These are phyloP conservation scores for Chaenocephalus aceratus DNA, from an alignment of 2,113 vertebrate genomes.

Conservation along the genomic window DNA sequence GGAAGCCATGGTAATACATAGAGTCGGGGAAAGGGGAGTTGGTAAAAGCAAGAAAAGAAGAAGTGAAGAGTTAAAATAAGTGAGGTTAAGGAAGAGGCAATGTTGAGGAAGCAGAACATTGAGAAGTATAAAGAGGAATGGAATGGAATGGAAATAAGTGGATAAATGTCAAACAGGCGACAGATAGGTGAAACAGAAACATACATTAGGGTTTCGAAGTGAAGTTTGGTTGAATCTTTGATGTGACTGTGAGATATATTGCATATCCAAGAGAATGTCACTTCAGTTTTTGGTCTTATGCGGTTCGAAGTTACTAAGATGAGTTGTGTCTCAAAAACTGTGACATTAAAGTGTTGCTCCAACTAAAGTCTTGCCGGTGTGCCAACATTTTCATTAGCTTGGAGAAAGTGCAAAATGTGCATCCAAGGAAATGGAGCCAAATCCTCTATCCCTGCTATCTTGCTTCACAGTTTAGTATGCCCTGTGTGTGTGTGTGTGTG, in stretches of 20 bases:
- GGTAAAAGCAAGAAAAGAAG: constrained; percentile 4
- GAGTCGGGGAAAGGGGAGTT: constrained; percentile 3
- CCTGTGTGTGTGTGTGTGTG: background rate
- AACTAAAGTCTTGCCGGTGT: constrained; percentile 33
- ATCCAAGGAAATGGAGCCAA: constrained; percentile 55
- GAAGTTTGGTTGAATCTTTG: constrained; percentile 19
- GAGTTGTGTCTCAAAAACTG: constrained; percentile 54
- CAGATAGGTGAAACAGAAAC: background rate
- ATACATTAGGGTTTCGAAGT: background rate
- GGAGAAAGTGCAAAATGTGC: constrained; percentile 51
- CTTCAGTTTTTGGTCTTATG: constrained; percentile 32
- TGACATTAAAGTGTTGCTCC: constrained; percentile 52
- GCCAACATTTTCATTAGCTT: constrained; percentile 54
- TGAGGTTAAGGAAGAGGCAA: background rate
- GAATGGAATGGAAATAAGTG: constrained; percentile 29
- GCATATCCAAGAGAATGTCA: constrained; percentile 26
- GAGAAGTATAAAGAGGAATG: background rate
- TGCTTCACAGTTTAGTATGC: constrained; percentile 30
- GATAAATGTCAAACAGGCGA: constrained; percentile 16
- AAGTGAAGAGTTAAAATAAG: constrained; percentile 8
- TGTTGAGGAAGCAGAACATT: background rate
- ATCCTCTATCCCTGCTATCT: constrained; percentile 31
- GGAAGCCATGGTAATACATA: constrained; percentile 16
- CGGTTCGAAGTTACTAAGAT: constrained; percentile 28
- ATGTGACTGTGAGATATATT: constrained; percentile 23